Evolutionary conservation across 1,140 invertebrate species (phyloP).

Genomic region (Maconellicoccus hirsutus): DNA sequence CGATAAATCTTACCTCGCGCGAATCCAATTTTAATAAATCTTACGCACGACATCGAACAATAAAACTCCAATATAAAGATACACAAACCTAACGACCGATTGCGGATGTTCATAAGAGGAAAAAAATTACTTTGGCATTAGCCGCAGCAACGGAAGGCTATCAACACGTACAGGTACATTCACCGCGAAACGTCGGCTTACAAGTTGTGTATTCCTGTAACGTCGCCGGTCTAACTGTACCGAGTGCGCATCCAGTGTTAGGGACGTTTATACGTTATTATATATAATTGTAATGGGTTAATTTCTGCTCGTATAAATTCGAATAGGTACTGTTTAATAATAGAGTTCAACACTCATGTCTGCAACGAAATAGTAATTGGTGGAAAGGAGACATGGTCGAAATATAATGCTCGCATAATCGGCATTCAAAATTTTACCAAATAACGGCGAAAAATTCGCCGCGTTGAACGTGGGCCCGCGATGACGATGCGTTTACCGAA

Average conservation of each 20-base stretch:
- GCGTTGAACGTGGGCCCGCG: background rate
- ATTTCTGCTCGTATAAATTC: background rate
- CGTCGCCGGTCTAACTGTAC: background rate
- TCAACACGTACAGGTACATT: conserved; percentile 3
- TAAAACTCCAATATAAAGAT: too few species aligned
- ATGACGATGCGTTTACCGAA: background rate
- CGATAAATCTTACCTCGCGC: too few species aligned
- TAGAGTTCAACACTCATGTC: too few species aligned
- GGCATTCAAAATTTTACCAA: background rate
- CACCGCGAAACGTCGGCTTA: background rate
- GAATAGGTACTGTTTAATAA: background rate
- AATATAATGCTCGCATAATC: too few species aligned
- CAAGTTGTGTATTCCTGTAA: background rate
- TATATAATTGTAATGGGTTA: background rate
- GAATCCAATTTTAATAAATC: too few species aligned
- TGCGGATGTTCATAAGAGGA: too few species aligned
- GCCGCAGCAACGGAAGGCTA: background rate
- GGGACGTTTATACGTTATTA: conserved; percentile 3
- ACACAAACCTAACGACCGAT: too few species aligned
- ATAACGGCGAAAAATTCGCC: too few species aligned
- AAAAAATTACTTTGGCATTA: too few species aligned
- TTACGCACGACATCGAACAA: too few species aligned
- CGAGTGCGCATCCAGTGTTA: background rate
- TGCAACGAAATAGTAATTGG: too few species aligned
- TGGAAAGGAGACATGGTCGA: too few species aligned